Conservation (phyloP, 1,140 invertebrate genomes). For the Cydia amplana region DNA sequence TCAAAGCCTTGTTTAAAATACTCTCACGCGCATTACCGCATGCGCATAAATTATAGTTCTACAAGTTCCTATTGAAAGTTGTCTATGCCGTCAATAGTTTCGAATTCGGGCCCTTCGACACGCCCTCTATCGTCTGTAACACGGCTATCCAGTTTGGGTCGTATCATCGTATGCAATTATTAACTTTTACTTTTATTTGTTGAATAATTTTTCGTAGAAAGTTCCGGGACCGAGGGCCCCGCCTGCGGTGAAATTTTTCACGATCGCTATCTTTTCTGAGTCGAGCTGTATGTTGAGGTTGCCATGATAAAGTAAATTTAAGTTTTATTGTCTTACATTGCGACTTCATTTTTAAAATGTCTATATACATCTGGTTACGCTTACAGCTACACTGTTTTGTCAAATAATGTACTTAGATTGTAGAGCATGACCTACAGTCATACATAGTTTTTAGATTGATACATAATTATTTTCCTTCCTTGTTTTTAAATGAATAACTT, state of each 20-base stretch:
- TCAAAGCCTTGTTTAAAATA: slow-evolving; percentile 12
- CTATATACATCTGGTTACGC: neutral
- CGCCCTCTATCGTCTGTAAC: slow-evolving; percentile 25
- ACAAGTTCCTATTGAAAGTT: slow-evolving; percentile 22
- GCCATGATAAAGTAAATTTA: neutral
- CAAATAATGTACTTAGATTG: too few relatives aligned
- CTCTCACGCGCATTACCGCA: slow-evolving; percentile 20
- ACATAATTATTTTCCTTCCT: too few relatives aligned
- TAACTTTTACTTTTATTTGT: slow-evolving; percentile 48
- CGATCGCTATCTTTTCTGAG: slow-evolving; percentile 10
- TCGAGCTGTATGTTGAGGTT: slow-evolving; percentile 4
- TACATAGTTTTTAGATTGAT: neutral
- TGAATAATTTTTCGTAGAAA: slow-evolving; percentile 42
- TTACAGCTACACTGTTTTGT: neutral
- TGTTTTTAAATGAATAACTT: too few relatives aligned
- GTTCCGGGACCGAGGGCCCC: slow-evolving; percentile 37
- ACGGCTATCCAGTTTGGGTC: slow-evolving; percentile 32
- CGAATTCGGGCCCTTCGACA: slow-evolving; percentile 34
- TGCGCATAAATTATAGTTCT: slow-evolving; percentile 14
- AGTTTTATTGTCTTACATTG: neutral
- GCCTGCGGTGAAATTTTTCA: slow-evolving; percentile 39
- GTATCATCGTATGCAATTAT: slow-evolving; percentile 43
- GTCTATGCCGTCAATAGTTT: neutral
- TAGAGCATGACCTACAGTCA: neutral
- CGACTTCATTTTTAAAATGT: neutral